A percentile compares a stretch with the other conserved stretches of the same genome.
These are phyloP conservation scores for Sigmodon hispidus DNA, from an alignment of 2,113 vertebrate genomes.

Conservation along the genomic window DNA sequence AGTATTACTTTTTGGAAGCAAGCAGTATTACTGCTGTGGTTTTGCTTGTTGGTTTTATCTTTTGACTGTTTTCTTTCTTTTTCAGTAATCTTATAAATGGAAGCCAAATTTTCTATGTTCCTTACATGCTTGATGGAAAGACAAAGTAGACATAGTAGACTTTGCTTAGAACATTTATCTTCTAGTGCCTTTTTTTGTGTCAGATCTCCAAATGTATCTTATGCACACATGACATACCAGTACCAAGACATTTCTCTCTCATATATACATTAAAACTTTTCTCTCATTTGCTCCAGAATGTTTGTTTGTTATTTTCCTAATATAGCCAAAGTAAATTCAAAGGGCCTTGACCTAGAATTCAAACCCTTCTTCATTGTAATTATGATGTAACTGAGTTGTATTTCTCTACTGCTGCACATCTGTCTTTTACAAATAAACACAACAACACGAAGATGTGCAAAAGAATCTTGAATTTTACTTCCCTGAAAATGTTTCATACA, in stretches of 20 bases:
- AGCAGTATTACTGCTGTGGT: not conserved
- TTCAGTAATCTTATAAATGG: not conserved
- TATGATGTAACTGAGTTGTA: not conserved
- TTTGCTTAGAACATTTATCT: not conserved
- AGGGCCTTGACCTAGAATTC: not conserved
- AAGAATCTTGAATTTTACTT: not conserved
- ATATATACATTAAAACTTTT: not conserved
- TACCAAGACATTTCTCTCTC: not conserved
- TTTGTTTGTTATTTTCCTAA: conserved; percentile 10
- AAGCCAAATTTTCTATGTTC: not conserved
- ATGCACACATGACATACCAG: not conserved
- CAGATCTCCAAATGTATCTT: not conserved
- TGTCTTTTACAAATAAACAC: conserved; percentile 11
- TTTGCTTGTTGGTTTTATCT: not conserved
- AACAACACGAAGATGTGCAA: not conserved
- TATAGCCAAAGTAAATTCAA: not conserved
- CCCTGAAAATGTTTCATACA: not conserved
- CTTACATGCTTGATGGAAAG: not conserved
- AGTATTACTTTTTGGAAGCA: not conserved
- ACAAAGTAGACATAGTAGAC: not conserved
- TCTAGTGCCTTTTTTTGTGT: not conserved
- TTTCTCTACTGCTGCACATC: not conserved
- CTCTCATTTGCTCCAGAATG: not conserved
- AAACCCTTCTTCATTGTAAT: conserved; percentile 37
- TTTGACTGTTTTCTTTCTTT: not conserved